Percentiles rank a stretch among this genome's conserved stretches.
These are phyloP conservation scores for Anticlea derivata DNA, from an alignment of 2,888 invertebrate genomes.

Conservation along the genomic window DNA sequence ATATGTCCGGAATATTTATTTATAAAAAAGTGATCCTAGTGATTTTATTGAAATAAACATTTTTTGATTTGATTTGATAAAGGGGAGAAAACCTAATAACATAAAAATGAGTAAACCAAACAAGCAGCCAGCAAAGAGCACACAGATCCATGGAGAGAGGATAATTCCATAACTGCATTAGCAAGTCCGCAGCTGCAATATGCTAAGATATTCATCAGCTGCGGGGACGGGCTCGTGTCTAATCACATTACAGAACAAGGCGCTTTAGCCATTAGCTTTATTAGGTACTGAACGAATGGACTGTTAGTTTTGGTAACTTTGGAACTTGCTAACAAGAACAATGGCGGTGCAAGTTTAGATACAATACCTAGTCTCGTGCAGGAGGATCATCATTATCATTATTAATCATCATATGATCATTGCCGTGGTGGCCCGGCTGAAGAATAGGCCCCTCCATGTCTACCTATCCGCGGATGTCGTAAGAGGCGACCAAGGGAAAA, in stretches of 20 bases:
- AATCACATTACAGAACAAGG: slow-evolving; percentile 47
- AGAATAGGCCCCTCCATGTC: too few species aligned
- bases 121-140: slow-evolving; percentile 13
- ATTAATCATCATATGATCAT: too few species aligned
- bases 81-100: too few species aligned
- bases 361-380: not conserved
- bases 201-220: slow-evolving; percentile 53
- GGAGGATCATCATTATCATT: too few species aligned
- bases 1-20: too few species aligned
- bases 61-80: too few species aligned
- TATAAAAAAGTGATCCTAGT: too few species aligned
- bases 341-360: slow-evolving; percentile 10
- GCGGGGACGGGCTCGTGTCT: slow-evolving; percentile 27
- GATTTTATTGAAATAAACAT: too few species aligned
- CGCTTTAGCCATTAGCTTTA: slow-evolving; percentile 47
- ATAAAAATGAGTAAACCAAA: not conserved
- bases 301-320: slow-evolving; percentile 18
- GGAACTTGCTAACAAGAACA: slow-evolving; percentile 18
- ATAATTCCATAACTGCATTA: slow-evolving; percentile 45
- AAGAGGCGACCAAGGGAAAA: too few species aligned
- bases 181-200: slow-evolving; percentile 39
- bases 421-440: too few species aligned
- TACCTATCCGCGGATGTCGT: too few species aligned
- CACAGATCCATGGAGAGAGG: slow-evolving; percentile 23
- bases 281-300: slow-evolving; percentile 39